phyloP scores from a whole-genome alignment of 2,113 vertebrate species.

The Paratilapia polleni region DNA sequence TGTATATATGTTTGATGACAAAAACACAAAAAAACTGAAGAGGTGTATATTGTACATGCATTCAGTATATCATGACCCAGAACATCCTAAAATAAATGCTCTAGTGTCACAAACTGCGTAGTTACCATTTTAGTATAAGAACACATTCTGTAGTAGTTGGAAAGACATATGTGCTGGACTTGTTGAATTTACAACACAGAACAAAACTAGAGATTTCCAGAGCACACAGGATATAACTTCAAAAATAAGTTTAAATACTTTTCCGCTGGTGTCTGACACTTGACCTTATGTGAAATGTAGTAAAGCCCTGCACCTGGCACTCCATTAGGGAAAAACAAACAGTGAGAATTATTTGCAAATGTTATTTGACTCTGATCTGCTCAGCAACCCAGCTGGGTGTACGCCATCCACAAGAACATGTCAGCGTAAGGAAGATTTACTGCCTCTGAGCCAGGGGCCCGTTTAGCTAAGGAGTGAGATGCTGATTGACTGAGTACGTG shows the following conservation, averaged over 20 bases:
- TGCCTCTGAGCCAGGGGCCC: constrained; percentile 57
- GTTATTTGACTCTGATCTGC: constrained; percentile 69
- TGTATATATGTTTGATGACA: not conserved
- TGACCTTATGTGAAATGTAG: constrained; percentile 47
- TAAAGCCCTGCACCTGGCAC: constrained; percentile 44
- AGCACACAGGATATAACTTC: not conserved
- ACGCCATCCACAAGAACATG: constrained; percentile 67
- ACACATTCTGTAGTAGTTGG: not conserved
- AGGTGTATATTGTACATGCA: not conserved
- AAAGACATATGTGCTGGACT: not conserved
- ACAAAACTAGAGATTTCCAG: not conserved
- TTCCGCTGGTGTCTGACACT: constrained; percentile 33
- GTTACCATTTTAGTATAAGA: not conserved
- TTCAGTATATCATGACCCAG: not conserved
- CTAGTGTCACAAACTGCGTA: not conserved
- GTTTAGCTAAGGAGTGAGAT: constrained; percentile 58
- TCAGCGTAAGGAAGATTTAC: constrained; percentile 73
- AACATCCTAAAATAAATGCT: not conserved
- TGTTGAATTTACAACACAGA: not conserved
- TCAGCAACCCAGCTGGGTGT: constrained; percentile 63
- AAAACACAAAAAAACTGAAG: not conserved
- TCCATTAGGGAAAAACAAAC: constrained; percentile 60
- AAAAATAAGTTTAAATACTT: constrained; percentile 15
- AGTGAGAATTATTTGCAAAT: constrained; percentile 63
- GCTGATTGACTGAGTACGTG: constrained; percentile 71